These are phyloP conservation scores for Nibea coibor DNA, from an alignment of 2,113 vertebrate species.

Conservation along the genomic window DNA sequence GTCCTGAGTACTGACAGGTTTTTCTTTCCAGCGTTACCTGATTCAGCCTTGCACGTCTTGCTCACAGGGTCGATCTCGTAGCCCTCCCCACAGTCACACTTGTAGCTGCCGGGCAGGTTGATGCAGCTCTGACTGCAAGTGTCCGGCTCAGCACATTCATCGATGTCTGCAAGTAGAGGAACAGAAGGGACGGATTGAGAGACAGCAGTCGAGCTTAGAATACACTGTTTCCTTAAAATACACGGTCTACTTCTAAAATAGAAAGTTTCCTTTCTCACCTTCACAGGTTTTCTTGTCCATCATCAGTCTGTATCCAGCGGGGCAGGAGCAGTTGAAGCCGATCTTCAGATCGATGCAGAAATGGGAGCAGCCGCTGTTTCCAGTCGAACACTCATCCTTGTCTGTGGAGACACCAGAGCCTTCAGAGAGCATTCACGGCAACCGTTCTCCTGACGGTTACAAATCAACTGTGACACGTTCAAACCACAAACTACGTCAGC, in stretches of 20 bases:
- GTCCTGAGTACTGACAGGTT: background rate
- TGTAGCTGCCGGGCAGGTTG: constrained; percentile 88
- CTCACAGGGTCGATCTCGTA: constrained; percentile 85
- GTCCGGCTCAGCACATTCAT: constrained; percentile 87
- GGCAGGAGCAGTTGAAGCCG: constrained; percentile 88
- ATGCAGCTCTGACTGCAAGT: constrained; percentile 89
- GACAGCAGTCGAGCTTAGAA: background rate
- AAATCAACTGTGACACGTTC: background rate
- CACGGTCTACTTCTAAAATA: background rate
- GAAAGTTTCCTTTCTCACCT: constrained; percentile 79
- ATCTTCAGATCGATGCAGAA: constrained; percentile 86
- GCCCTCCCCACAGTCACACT: constrained; percentile 86
- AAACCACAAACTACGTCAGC: constrained; percentile 48
- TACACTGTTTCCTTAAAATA: background rate
- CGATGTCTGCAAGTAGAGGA: constrained; percentile 81
- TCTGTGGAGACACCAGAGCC: constrained; percentile 70
- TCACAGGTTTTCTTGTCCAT: constrained; percentile 80
- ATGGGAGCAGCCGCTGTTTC: constrained; percentile 88
- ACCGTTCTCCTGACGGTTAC: constrained; percentile 34
- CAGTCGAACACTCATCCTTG: constrained; percentile 85
- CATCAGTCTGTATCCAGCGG: constrained; percentile 83
- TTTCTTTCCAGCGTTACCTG: constrained; percentile 75
- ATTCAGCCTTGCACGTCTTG: constrained; percentile 85
- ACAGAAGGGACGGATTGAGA: constrained; percentile 10
- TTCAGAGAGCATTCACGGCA: constrained; percentile 6